Evolutionary conservation across 2,797 vertebrate genomes (phyloP).

Genomic region (Spheniscus humboldti): DNA sequence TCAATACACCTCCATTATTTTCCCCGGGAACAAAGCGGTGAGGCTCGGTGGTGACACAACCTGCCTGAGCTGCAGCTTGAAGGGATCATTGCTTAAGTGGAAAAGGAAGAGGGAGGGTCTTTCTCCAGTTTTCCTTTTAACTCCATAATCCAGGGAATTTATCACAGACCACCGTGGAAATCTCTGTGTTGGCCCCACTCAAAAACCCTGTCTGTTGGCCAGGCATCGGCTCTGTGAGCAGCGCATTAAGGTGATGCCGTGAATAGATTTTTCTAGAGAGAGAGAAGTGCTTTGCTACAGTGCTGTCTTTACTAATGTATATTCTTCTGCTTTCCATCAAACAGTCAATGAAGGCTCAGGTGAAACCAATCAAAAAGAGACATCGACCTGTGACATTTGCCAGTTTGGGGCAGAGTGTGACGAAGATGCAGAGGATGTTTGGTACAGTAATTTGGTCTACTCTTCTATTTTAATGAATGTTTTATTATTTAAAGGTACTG

Average conservation of each 20-base stretch:
- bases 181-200: background rate
- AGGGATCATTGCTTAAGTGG: background rate
- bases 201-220: background rate
- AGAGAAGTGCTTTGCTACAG: background rate
- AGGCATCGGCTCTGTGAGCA: background rate
- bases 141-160: background rate
- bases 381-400: conserved; percentile 98
- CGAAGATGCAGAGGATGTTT: conserved; percentile 97
- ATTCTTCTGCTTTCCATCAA: conserved; percentile 49
- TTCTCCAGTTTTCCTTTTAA: background rate
- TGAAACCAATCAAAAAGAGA: conserved; percentile 94
- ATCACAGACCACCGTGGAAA: background rate
- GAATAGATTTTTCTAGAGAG: conserved; percentile 3
- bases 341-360: conserved; percentile 94
- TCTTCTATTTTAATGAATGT: conserved; percentile 32
- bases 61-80: background rate
- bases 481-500: conserved; percentile 24
- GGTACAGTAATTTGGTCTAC: conserved; percentile 76
- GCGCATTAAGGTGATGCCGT: accelerated
- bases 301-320: conserved; percentile 29
- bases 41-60: background rate
- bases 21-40: background rate
- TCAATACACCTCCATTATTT: background rate
- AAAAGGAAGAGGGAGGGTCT: background rate
- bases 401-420: conserved; percentile 98